Percentiles rank a stretch among this genome's conserved stretches.
These are phyloP conservation scores for Chionoecetes opilio DNA, from an alignment of 1,140 invertebrate genomes.

Conservation along the genomic window DNA sequence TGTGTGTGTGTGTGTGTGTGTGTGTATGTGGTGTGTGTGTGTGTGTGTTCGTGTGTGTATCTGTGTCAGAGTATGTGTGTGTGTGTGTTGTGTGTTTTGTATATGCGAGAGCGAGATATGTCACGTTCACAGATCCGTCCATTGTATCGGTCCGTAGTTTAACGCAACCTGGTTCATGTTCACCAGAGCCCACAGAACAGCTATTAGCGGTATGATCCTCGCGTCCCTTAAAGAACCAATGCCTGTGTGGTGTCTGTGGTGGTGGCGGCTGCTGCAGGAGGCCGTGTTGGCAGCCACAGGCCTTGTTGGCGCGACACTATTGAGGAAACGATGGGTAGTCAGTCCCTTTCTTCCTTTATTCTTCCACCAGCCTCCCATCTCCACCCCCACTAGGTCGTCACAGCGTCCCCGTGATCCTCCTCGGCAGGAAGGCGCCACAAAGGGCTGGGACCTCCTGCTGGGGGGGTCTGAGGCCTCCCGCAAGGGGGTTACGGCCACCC, in stretches of 20 bases:
- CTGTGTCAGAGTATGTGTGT: constrained; percentile 21
- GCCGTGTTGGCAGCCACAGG: background rate
- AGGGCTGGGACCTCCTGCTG: constrained; percentile 54
- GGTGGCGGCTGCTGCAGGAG: background rate
- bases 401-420: background rate
- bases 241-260: background rate
- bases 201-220: background rate
- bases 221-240: background rate
- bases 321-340: background rate
- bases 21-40: background rate
- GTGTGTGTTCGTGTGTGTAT: background rate
- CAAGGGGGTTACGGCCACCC: constrained; percentile 43
- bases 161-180: background rate
- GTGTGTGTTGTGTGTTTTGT: constrained; percentile 5
- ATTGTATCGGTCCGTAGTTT: background rate
- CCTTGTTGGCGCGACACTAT: background rate
- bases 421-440: constrained; percentile 72
- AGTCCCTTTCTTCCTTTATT: background rate
- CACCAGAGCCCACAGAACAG: background rate
- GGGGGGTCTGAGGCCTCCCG: constrained; percentile 23
- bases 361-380: background rate
- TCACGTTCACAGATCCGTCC: background rate
- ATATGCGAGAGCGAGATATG: background rate
- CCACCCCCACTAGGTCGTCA: background rate
- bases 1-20: constrained; percentile 23